phyloP scores from a whole-genome alignment of 2,797 vertebrate genomes.

The Sebastes kiyomatsui region DNA sequence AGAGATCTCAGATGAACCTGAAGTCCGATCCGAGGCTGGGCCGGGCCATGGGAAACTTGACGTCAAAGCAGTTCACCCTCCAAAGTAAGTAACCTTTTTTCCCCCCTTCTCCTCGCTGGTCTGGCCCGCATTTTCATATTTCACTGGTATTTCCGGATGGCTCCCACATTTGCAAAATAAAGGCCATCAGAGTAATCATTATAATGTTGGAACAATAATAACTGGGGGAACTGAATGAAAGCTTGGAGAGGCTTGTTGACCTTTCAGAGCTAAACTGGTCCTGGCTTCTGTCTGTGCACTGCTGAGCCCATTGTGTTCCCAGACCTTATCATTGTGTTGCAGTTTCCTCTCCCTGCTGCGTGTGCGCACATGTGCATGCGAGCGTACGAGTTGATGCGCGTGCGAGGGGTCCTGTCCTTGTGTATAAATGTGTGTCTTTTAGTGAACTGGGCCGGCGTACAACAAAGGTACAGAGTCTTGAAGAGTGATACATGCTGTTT shows the following conservation, averaged over 20 bases:
- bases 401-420: slow-evolving; percentile 33
- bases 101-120: slow-evolving; percentile 51
- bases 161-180: slow-evolving; percentile 81
- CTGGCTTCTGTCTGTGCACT: slow-evolving; percentile 81
- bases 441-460: slow-evolving; percentile 17
- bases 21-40: slow-evolving; percentile 29
- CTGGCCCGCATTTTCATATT: slow-evolving; percentile 77
- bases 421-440: slow-evolving; percentile 25
- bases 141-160: slow-evolving; percentile 82
- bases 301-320: slow-evolving; percentile 84
- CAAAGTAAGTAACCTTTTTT: slow-evolving; percentile 64
- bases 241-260: slow-evolving; percentile 82
- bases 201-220: slow-evolving; percentile 81
- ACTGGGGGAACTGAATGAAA: slow-evolving; percentile 76
- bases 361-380: slow-evolving; percentile 58
- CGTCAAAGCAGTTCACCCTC: slow-evolving; percentile 70
- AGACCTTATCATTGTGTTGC: slow-evolving; percentile 85
- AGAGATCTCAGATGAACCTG: slow-evolving; percentile 38
- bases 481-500: slow-evolving; percentile 27
- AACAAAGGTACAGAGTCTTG: slow-evolving; percentile 38
- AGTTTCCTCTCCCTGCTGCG: slow-evolving; percentile 82
- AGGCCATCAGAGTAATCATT: slow-evolving; percentile 81
- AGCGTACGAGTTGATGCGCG: slow-evolving; percentile 21
- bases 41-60: slow-evolving; percentile 65
- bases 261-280: slow-evolving; percentile 85